Conservation (phyloP, 2,113 vertebrate genomes). For the Notarius lentiginosus region DNA sequence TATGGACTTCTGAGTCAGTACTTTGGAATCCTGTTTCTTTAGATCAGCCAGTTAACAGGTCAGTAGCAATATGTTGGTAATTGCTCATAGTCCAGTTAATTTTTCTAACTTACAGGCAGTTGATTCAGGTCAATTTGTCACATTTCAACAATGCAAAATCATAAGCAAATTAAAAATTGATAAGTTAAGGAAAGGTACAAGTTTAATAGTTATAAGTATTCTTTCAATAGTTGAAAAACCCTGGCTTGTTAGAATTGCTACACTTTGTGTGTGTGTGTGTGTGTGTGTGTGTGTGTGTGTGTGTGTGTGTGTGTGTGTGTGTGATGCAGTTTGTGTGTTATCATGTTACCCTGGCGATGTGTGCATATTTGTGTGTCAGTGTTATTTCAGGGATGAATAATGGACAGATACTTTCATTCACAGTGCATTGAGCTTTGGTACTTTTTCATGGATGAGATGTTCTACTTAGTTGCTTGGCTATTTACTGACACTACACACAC, state of each 20-base stretch:
- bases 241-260: not conserved
- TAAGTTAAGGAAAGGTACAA: not conserved
- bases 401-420: constrained; percentile 45
- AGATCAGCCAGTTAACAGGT: constrained; percentile 40
- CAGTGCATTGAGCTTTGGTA: constrained; percentile 31
- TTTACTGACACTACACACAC: constrained; percentile 49
- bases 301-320: not conserved
- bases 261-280: not conserved
- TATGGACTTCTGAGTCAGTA: constrained; percentile 43
- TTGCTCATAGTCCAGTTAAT: not conserved
- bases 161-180: not conserved
- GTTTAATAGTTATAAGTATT: too few relatives aligned
- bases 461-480: constrained; percentile 43
- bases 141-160: not conserved
- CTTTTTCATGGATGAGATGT: constrained; percentile 43
- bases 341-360: not conserved
- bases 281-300: not conserved
- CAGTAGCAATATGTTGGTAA: not conserved
- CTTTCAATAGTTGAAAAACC: not conserved
- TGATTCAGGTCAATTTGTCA: not conserved
- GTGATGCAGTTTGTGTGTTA: not conserved
- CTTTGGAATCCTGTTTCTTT: constrained; percentile 39
- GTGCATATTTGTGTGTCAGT: constrained; percentile 33
- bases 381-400: constrained; percentile 42
- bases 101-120: not conserved